These are phyloP conservation scores for Listronotus bonariensis DNA, from an alignment of 1,140 invertebrate genomes.

Conservation along the genomic window DNA sequence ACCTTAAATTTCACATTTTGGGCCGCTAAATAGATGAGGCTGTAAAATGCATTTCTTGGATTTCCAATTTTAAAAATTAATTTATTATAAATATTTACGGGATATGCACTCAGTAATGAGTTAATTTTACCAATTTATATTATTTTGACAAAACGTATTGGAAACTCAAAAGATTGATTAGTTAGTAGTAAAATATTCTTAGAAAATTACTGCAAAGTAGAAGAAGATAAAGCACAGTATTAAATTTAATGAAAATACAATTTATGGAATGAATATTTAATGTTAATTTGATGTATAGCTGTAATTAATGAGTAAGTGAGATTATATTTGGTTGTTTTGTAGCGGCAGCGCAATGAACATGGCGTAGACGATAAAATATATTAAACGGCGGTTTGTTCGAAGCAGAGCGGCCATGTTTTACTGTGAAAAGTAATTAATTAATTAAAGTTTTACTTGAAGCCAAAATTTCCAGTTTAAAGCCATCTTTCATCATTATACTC, in stretches of 20 bases:
- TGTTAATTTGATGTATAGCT: constrained; percentile 7
- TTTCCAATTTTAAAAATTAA: too few relatives aligned
- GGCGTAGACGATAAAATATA: not conserved
- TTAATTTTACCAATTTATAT: too few relatives aligned
- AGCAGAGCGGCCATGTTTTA: constrained; percentile 30
- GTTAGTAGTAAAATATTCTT: too few relatives aligned
- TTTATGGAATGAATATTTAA: not conserved
- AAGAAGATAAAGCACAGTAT: constrained; percentile 5
- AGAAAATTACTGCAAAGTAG: not conserved
- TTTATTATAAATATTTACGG: too few relatives aligned
- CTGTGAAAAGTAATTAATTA: constrained; percentile 36
- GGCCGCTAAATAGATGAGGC: too few relatives aligned
- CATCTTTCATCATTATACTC: too few relatives aligned
- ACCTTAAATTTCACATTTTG: too few relatives aligned
- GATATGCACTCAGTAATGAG: too few relatives aligned
- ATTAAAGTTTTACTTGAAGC: constrained; percentile 28
- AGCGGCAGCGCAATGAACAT: not conserved
- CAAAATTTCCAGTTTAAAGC: too few relatives aligned
- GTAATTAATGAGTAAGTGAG: constrained; percentile 5
- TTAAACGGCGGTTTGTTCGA: constrained; percentile 5
- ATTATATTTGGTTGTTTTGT: constrained; percentile 8
- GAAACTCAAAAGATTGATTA: too few relatives aligned
- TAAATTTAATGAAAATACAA: constrained; percentile 3
- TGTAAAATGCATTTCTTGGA: too few relatives aligned
- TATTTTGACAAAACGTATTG: too few relatives aligned